Evolutionary conservation across 2,113 vertebrate genomes (phyloP).

Genomic region (Lonchura striata): DNA sequence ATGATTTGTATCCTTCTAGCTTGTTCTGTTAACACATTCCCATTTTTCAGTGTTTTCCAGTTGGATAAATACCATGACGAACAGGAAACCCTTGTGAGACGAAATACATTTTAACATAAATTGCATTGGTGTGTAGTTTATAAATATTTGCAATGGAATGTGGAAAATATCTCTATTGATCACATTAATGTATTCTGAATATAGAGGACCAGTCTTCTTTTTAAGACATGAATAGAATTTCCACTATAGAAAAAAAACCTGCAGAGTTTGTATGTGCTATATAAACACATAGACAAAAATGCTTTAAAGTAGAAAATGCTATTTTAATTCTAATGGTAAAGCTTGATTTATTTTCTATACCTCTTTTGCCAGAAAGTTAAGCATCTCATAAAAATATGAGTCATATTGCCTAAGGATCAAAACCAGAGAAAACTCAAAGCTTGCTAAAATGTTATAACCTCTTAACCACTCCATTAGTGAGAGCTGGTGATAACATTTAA

Average conservation of each 20-base stretch:
- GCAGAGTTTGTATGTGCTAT: not conserved
- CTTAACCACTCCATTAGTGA: not conserved
- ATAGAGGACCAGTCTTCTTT: not conserved
- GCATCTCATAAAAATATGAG: not conserved
- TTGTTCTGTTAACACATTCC: constrained; percentile 7
- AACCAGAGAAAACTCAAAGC: not conserved
- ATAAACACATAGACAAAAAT: not conserved
- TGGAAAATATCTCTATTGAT: not conserved
- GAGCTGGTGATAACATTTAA: not conserved
- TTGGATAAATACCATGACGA: constrained; percentile 1
- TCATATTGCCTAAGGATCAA: not conserved
- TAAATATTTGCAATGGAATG: not conserved
- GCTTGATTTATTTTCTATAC: not conserved
- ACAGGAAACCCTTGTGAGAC: not conserved
- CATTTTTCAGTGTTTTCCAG: not conserved
- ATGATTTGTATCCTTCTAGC: constrained; percentile 30
- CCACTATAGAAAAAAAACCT: not conserved
- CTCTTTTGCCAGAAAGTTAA: not conserved
- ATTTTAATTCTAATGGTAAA: not conserved
- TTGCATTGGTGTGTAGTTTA: not conserved
- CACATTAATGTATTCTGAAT: not conserved
- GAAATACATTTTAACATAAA: constrained; percentile 22
- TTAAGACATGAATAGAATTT: not conserved
- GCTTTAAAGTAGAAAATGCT: not conserved
- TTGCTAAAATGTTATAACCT: not conserved